Percentiles rank a stretch among this genome's conserved stretches.
Conservation (phyloP, 1,140 invertebrate genomes). For the Homalodisca vitripennis region DNA sequence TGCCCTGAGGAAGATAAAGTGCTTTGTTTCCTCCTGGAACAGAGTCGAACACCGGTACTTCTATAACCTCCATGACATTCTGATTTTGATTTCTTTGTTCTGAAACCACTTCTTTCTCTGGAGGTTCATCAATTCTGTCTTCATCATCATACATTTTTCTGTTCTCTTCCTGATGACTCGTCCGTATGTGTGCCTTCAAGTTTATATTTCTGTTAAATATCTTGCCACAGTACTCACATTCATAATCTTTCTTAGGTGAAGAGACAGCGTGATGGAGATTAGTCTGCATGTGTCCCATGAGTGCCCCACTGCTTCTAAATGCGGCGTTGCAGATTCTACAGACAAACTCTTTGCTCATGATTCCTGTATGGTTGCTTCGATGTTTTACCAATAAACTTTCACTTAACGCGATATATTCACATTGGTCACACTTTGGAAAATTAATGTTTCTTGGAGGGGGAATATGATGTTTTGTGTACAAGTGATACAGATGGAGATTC, state of each 20-base stretch:
- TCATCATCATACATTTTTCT: constrained; percentile 39
- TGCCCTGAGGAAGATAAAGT: constrained; percentile 34
- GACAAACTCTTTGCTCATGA: constrained; percentile 41
- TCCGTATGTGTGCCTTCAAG: constrained; percentile 65
- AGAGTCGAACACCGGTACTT: constrained; percentile 34
- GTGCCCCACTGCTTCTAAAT: constrained; percentile 51
- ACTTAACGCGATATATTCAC: constrained; percentile 70
- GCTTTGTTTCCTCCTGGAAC: constrained; percentile 12
- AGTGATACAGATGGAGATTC: constrained; percentile 74
- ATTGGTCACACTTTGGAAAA: constrained; percentile 75
- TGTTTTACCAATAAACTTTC: constrained; percentile 65
- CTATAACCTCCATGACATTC: constrained; percentile 35
- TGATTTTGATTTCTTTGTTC: background rate
- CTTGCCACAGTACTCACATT: constrained; percentile 68
- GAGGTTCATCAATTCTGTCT: constrained; percentile 29
- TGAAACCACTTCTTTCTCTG: background rate
- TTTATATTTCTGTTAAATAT: constrained; percentile 61
- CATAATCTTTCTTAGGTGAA: constrained; percentile 50
- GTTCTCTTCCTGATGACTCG: constrained; percentile 56
- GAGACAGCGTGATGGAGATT: constrained; percentile 55
- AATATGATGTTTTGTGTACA: constrained; percentile 77
- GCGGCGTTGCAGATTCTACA: constrained; percentile 53
- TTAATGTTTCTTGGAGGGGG: constrained; percentile 65
- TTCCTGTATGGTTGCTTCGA: constrained; percentile 42
- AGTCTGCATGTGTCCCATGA: constrained; percentile 56